Evolutionary conservation across 1,140 invertebrate genomes (phyloP).

Genomic region (Calycopis cecrops): DNA sequence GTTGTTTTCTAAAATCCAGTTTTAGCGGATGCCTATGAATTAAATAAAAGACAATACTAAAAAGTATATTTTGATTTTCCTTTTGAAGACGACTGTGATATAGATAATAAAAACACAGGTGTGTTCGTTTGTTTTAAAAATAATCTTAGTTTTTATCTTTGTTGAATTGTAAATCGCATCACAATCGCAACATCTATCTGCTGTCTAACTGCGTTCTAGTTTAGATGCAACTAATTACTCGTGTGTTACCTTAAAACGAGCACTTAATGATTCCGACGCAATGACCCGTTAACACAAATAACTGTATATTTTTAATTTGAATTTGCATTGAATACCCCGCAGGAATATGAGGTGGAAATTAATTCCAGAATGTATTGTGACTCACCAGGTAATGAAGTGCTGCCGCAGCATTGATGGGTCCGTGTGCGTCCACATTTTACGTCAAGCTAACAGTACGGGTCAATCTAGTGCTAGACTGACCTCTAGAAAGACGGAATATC

Average conservation of each 20-base stretch:
- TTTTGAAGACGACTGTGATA: too few species aligned
- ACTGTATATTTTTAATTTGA: conserved; percentile 32
- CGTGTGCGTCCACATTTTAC: too few species aligned
- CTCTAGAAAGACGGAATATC: too few species aligned
- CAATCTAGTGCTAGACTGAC: too few species aligned
- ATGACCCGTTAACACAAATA: conserved; percentile 28
- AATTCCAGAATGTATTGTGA: conserved; percentile 31
- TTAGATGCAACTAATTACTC: conserved; percentile 2
- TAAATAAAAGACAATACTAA: too few species aligned
- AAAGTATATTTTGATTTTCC: too few species aligned
- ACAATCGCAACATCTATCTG: neutral
- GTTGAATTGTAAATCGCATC: neutral
- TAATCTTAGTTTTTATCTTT: neutral
- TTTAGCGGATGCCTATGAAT: too few species aligned
- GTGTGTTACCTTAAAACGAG: conserved; percentile 2
- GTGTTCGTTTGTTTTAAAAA: neutral
- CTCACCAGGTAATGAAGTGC: conserved; percentile 10
- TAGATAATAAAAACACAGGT: too few species aligned
- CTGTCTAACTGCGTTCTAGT: neutral
- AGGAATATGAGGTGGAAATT: conserved; percentile 21
- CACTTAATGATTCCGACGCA: conserved; percentile 25
- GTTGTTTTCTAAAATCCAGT: too few species aligned
- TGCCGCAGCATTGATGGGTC: too few species aligned
- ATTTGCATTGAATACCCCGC: conserved; percentile 35
- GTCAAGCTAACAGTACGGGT: too few species aligned